Conservation (phyloP, 30 jellyfish, hydroid and myxozoan species). For the Sanderia malayensis region DNA sequence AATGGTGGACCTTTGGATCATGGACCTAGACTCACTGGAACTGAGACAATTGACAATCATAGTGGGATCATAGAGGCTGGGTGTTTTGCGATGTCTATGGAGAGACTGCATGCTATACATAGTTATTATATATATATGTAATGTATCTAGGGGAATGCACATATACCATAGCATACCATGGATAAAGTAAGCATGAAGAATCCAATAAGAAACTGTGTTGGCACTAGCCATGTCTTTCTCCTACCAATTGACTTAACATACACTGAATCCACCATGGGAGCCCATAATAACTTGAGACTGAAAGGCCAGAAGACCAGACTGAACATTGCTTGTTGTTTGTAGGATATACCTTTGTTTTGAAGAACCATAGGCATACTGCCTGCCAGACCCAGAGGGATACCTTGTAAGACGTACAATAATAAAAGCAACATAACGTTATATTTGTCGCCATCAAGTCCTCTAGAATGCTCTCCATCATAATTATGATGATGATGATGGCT, state of each 20-base stretch:
- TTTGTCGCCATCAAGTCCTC: constrained; percentile 65
- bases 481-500: background rate
- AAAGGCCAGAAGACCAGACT: constrained; percentile 98
- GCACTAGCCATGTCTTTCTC: constrained; percentile 96
- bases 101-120: too few species aligned
- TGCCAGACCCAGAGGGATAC: constrained; percentile 96
- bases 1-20: too few species aligned
- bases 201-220: constrained; percentile 89
- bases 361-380: constrained; percentile 97
- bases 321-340: constrained; percentile 91
- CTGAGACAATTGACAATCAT: too few species aligned
- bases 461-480: too few species aligned
- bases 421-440: constrained; percentile 60
- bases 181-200: constrained; percentile 81
- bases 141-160: too few species aligned
- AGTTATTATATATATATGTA: too few species aligned
- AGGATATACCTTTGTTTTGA: constrained; percentile 75
- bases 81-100: too few species aligned
- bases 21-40: too few species aligned
- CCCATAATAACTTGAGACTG: constrained; percentile 98
- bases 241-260: constrained; percentile 78
- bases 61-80: too few species aligned
- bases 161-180: constrained; percentile 63
- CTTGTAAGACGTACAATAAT: constrained; percentile 87
- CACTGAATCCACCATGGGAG: constrained; percentile 96